These are phyloP conservation scores for Turdus rufiventris DNA, from an alignment of 2,113 vertebrate genomes.

Conservation along the genomic window DNA sequence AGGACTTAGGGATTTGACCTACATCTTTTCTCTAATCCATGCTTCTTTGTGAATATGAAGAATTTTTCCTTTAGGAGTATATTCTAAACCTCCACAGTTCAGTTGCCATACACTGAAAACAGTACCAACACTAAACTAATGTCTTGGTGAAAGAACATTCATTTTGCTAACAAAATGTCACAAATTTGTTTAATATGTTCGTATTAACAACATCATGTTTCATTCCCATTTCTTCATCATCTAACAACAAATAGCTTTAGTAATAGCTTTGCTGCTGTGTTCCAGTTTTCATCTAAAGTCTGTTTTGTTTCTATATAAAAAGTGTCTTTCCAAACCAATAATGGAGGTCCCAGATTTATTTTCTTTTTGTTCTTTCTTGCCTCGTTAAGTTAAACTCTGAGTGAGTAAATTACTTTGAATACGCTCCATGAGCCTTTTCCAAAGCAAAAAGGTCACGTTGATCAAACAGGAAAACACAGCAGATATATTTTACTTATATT, in stretches of 20 bases:
- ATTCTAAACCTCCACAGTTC: not conserved
- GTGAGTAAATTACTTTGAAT: not conserved
- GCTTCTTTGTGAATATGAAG: not conserved
- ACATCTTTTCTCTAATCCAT: not conserved
- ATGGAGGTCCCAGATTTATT: not conserved
- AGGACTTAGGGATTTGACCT: not conserved
- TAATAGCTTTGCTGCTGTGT: not conserved
- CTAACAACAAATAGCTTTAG: not conserved
- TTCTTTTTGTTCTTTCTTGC: not conserved
- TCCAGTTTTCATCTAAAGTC: not conserved
- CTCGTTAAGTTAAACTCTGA: not conserved
- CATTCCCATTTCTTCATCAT: not conserved
- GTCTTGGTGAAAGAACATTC: not conserved
- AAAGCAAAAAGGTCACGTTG: not conserved
- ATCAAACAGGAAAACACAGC: not conserved
- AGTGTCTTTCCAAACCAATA: not conserved
- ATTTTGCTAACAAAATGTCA: not conserved
- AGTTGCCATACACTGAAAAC: not conserved
- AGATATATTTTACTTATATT: not conserved
- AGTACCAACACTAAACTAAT: not conserved
- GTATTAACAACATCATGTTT: not conserved
- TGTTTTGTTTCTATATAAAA: not conserved
- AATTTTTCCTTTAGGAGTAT: not conserved
- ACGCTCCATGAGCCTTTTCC: rapidly evolving
- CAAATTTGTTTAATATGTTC: not conserved